Percentiles rank a stretch among this genome's conserved stretches.
phyloP scores from a whole-genome alignment of 2,888 invertebrate genomes.

The Trichacis sp. region DNA sequence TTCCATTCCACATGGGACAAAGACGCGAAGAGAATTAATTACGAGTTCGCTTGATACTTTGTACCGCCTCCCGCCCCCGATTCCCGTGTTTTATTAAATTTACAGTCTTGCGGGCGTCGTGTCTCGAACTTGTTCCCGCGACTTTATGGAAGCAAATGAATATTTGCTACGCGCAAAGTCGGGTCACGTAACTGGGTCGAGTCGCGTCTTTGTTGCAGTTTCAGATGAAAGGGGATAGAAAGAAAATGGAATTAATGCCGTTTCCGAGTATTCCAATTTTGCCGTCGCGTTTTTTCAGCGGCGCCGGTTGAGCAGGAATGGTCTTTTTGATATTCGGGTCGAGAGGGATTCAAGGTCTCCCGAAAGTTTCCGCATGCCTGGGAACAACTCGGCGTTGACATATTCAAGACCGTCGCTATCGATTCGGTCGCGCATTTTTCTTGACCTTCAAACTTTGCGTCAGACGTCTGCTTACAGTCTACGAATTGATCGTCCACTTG shows the following conservation, averaged over 20 bases:
- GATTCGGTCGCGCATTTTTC: slow-evolving; percentile 25
- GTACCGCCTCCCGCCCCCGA: background rate
- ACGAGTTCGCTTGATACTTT: no score
- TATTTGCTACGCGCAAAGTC: slow-evolving; percentile 29
- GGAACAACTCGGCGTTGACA: background rate
- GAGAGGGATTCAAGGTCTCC: slow-evolving; percentile 43
- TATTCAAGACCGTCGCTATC: slow-evolving; percentile 9
- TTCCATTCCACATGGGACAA: slow-evolving; percentile 1
- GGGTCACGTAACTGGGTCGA: slow-evolving; percentile 40
- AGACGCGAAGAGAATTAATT: background rate
- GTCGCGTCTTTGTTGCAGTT: slow-evolving; percentile 43
- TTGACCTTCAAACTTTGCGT: slow-evolving; percentile 31
- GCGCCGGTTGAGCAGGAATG: no score
- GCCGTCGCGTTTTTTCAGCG: background rate
- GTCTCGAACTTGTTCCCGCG: background rate
- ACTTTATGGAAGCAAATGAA: slow-evolving; percentile 27
- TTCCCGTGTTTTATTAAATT: background rate
- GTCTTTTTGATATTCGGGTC: no score
- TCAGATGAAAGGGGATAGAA: slow-evolving; percentile 39
- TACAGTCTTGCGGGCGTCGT: background rate
- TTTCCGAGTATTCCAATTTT: slow-evolving; percentile 20
- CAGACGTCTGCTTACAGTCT: slow-evolving; percentile 31
- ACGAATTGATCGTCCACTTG: slow-evolving; percentile 26
- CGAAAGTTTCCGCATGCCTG: slow-evolving; percentile 25
- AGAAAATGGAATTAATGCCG: slow-evolving; percentile 38